Conservation (phyloP, 1,140 invertebrate species). For the Mactra quadrangularis region DNA sequence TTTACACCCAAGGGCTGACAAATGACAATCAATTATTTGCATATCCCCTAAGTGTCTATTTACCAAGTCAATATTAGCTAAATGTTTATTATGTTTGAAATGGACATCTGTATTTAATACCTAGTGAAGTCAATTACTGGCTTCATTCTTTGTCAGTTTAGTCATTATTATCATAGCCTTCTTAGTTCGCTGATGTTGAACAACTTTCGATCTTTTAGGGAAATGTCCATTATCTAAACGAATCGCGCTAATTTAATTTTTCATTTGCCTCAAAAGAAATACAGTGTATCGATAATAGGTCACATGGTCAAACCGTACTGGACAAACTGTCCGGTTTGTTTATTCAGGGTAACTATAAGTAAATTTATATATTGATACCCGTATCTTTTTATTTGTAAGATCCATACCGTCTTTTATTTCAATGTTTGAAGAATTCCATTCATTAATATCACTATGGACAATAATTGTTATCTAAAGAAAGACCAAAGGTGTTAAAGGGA, state of each 20-base stretch:
- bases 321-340: neutral
- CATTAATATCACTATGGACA: conserved; percentile 12
- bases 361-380: conserved; percentile 20
- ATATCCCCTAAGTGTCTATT: conserved; percentile 27
- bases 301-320: neutral
- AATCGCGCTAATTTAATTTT: conserved; percentile 12
- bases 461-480: neutral
- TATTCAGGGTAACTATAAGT: neutral
- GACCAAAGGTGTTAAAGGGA: neutral
- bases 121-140: conserved; percentile 18
- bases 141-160: neutral
- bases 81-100: conserved; percentile 7
- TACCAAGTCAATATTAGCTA: conserved; percentile 18
- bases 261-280: conserved; percentile 14
- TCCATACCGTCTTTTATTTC: neutral
- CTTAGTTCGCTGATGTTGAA: neutral
- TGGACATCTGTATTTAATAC: conserved; percentile 21
- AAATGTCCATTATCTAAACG: too few relatives aligned
- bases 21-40: conserved; percentile 31
- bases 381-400: conserved; percentile 5
- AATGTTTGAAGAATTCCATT: conserved; percentile 6
- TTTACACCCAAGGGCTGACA: conserved; percentile 1
- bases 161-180: too few relatives aligned
- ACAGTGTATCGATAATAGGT: neutral
- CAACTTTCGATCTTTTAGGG: conserved; percentile 29